Base-by-base conservation (phyloP, 2,888 invertebrate species). In the Lissonota sp. region DNA sequence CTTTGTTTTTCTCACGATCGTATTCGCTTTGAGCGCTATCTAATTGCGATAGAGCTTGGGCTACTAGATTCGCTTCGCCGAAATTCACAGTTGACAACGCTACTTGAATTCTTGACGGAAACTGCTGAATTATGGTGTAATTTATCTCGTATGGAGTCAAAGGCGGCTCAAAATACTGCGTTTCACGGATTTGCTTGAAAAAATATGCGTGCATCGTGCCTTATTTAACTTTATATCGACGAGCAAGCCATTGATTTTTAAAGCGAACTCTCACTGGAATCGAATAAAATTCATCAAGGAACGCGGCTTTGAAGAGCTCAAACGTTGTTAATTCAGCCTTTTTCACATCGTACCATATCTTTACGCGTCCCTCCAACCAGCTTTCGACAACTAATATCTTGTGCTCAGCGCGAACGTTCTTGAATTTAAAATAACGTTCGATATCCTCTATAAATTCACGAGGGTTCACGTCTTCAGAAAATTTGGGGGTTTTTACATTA, bases 61-160 rank as follows among this genome's bases (percentile, higher is more conserved):
- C 55, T 1, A 84, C 60, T 62, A 60, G 60, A 8, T 73, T 66
- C 0, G 67, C 64, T 12, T 84, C 53, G 0, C 42, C 12, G 40
- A 67, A 83, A 78, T 84, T 79, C 1, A 82, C 42, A 1, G 67
- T 67, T 0, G 76, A 40, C n/a, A 84, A 53, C 1, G 84, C 66
- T 12, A 69, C 70, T 4, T 73, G 77, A 8, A 78, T 73, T 14
- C 66, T 57, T 0, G 62, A 7, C 4, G 80, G 73, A 10, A 83
- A 62, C 80, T 83, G 83, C 60, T 84, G 75, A 10, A 79, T 55
- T 7, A 83, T 75, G 12, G 57, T 51, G 10, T 77, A 77, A 57
- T 70, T 77, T 0, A 77, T 53, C 16, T 70, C 76, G n/a, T 53
- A 73, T 26, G 62, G 8, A 6, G 66, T 53, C 5, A 75, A 53